Conservation (phyloP, 2,888 invertebrate genomes). For the Buathra laborator region DNA sequence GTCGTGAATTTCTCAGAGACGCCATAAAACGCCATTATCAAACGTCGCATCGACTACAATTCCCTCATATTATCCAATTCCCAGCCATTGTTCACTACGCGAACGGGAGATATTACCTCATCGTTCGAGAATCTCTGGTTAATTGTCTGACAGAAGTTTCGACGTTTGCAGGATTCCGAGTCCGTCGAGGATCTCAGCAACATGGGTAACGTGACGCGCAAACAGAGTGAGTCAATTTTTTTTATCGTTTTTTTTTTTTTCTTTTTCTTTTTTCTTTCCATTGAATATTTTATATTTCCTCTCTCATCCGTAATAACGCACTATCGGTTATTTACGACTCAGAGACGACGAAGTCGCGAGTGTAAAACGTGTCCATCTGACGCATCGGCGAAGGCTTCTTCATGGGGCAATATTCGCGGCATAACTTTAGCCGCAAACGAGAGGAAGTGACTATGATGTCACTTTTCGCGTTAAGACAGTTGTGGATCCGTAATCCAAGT, state of each 20-base stretch:
- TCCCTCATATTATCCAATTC: conserved; percentile 69
- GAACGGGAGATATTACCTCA: conserved; percentile 68
- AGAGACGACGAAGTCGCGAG: neutral
- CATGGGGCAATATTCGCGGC: conserved; percentile 28
- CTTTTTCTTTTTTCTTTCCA: neutral
- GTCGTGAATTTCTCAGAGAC: conserved; percentile 34
- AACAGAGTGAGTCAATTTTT: conserved; percentile 79
- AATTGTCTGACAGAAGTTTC: conserved; percentile 66
- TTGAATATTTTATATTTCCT: conserved; percentile 30
- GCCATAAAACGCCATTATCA: conserved; percentile 52
- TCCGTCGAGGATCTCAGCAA: conserved; percentile 85
- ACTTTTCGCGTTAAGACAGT: conserved; percentile 69
- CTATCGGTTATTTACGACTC: conserved; percentile 17
- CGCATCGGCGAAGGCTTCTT: conserved; percentile 46
- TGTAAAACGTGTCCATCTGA: conserved; percentile 41
- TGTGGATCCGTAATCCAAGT: conserved; percentile 64
- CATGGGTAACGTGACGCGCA: conserved; percentile 79
- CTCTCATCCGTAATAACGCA: conserved; percentile 14
- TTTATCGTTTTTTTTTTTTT: conserved; percentile 3
- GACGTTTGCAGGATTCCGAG: conserved; percentile 85
- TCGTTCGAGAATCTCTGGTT: conserved; percentile 67
- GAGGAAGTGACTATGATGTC: conserved; percentile 69
- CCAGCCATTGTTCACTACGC: conserved; percentile 65
- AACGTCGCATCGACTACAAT: conserved; percentile 58
- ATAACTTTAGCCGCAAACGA: conserved; percentile 43